Evolutionary conservation across 2,888 invertebrate species (phyloP).

Genomic region (Volucella inflata): DNA sequence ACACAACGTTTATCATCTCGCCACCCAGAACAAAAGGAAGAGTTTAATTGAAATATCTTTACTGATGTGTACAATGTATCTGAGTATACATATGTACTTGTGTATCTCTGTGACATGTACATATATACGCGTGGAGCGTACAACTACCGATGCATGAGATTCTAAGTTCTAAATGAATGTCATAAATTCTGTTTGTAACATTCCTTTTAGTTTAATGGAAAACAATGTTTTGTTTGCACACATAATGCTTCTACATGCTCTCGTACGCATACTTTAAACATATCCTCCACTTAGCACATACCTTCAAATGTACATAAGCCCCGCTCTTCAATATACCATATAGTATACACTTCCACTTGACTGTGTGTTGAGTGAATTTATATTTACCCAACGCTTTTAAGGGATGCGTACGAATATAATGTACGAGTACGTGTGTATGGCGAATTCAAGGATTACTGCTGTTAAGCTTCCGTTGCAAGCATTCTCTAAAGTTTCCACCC

Average conservation of each 20-base stretch:
- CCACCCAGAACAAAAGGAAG: conserved; percentile 13
- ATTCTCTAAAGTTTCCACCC: background rate
- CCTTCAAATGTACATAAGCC: no score
- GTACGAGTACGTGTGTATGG: no score
- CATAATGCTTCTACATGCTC: background rate
- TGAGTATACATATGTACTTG: conserved; percentile 1
- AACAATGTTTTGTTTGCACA: conserved; percentile 39
- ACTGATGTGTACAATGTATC: conserved; percentile 35
- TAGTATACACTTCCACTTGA: background rate
- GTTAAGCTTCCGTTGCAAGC: background rate
- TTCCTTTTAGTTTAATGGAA: conserved; percentile 72
- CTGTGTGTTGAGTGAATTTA: background rate
- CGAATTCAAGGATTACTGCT: conserved; percentile 27
- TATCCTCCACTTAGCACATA: no score
- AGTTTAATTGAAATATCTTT: conserved; percentile 63
- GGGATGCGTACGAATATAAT: conserved; percentile 59
- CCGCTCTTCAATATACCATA: no score
- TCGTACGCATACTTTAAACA: background rate
- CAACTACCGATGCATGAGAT: conserved; percentile 37
- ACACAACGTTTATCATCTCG: conserved; percentile 26
- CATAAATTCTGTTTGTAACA: conserved; percentile 61
- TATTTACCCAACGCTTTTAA: conserved; percentile 32
- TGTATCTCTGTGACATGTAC: background rate
- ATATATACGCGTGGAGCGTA: background rate
- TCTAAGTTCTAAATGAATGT: conserved; percentile 61